Conservation (phyloP, 2,113 vertebrate species). For the Osmerus mordax region DNA sequence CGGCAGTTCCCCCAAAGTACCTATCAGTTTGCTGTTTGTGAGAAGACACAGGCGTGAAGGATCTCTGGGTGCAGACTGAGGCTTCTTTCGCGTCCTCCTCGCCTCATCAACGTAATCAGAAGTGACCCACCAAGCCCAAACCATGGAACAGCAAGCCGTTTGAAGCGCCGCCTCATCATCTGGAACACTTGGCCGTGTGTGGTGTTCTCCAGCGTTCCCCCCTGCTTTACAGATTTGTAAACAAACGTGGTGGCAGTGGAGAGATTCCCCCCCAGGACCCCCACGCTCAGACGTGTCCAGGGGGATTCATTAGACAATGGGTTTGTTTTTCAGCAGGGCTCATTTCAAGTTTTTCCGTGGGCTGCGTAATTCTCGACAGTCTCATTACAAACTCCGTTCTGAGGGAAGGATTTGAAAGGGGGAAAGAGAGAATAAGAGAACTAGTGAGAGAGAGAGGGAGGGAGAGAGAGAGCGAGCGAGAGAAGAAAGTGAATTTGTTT, state of each 20-base stretch:
- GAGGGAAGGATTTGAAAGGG: slow-evolving; percentile 26
- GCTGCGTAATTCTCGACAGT: slow-evolving; percentile 9
- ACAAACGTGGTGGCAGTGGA: slow-evolving; percentile 22
- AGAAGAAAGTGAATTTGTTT: not conserved
- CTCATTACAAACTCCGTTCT: slow-evolving; percentile 21
- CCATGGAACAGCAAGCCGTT: not conserved
- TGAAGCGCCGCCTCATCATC: not conserved
- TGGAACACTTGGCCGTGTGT: not conserved
- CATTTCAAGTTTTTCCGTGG: slow-evolving; percentile 20
- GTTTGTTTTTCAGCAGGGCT: slow-evolving; percentile 27
- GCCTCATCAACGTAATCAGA: too few species aligned
- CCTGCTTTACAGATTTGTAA: slow-evolving; percentile 35
- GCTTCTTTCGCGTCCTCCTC: too few species aligned
- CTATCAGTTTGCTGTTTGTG: too few species aligned
- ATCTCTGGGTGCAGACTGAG: too few species aligned
- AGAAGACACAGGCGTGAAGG: too few species aligned
- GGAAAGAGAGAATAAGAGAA: not conserved
- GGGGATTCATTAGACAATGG: slow-evolving; percentile 11
- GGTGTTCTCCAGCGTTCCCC: slow-evolving; percentile 12
- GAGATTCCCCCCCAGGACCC: not conserved
- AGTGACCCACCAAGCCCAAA: too few species aligned
- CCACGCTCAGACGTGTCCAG: slow-evolving; percentile 13
- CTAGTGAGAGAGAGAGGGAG: not conserved
- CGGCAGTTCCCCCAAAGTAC: not conserved
- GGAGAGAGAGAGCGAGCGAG: not conserved